Percentiles rank a stretch among this genome's conserved stretches.
Evolutionary conservation across 2,113 vertebrate genomes (phyloP).

Genomic region (Myiozetetes cayanensis): DNA sequence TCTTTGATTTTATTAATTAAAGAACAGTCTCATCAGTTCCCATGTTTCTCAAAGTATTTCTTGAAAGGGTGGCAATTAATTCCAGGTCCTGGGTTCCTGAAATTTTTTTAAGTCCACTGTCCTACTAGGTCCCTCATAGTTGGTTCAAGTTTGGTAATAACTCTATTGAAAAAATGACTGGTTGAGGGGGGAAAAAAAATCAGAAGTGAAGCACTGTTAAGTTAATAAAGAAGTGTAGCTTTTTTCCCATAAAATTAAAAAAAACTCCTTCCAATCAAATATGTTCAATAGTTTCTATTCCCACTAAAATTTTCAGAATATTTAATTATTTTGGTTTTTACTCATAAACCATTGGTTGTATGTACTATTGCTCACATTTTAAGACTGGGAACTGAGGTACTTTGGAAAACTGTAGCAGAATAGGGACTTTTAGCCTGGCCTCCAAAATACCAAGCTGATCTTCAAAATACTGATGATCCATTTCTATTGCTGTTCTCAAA

Average conservation of each 20-base stretch:
- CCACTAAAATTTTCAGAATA: not conserved
- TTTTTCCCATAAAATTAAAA: not conserved
- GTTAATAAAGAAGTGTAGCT: not conserved
- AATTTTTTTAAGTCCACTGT: not conserved
- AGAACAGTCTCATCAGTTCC: conserved; percentile 36
- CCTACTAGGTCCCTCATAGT: not conserved
- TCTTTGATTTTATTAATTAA: conserved; percentile 54
- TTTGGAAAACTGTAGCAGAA: not conserved
- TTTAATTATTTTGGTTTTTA: not conserved
- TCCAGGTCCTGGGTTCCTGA: not conserved
- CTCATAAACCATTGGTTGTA: too few relatives aligned
- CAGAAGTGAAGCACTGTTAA: not conserved
- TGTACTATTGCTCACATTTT: not conserved
- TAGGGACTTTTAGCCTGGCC: not conserved
- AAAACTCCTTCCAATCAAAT: not conserved
- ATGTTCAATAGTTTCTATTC: not conserved
- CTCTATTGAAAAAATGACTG: not conserved
- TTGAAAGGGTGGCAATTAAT: conserved; percentile 18
- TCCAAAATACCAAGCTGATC: not conserved
- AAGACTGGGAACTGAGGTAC: not conserved
- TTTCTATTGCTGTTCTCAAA: not conserved
- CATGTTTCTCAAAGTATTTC: conserved; percentile 46
- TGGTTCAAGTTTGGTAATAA: not conserved
- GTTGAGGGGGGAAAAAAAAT: not conserved
- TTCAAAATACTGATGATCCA: not conserved